Conservation (phyloP, 2,113 vertebrate species). For the Junco hyemalis region DNA sequence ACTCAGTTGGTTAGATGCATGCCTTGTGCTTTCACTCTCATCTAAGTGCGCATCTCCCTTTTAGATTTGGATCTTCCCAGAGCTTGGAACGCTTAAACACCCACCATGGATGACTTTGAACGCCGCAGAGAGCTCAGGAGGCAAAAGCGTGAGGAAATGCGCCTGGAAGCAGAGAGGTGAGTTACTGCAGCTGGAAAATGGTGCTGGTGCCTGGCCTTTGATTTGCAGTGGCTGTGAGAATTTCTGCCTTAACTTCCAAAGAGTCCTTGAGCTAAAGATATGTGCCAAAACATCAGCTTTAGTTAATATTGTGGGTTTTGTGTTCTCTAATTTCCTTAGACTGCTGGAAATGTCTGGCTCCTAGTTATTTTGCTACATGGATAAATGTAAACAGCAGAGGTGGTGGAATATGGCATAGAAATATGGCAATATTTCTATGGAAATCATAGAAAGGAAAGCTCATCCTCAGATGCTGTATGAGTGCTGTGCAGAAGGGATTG, state of each 20-base stretch:
- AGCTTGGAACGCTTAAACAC: slow-evolving; percentile 18
- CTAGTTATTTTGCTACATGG: background rate
- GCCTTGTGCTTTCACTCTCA: background rate
- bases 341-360: background rate
- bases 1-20: background rate
- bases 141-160: slow-evolving; percentile 98
- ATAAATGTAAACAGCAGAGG: background rate
- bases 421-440: background rate
- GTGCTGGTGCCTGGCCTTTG: background rate
- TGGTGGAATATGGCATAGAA: background rate
- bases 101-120: slow-evolving; percentile 95
- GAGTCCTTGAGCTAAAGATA: background rate
- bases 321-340: background rate
- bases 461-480: background rate
- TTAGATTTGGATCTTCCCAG: slow-evolving; percentile 43
- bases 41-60: background rate
- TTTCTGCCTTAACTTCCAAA: background rate
- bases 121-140: slow-evolving; percentile 94
- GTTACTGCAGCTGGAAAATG: background rate
- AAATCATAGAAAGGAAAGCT: background rate
- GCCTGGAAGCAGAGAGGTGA: slow-evolving; percentile 94
- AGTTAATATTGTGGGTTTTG: background rate
- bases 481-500: background rate
- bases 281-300: background rate
- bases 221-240: background rate